A percentile compares a stretch with the other conserved stretches of the same genome.
phyloP scores from a whole-genome alignment of 2,113 vertebrate species.

The Tenrec ecaudatus region DNA sequence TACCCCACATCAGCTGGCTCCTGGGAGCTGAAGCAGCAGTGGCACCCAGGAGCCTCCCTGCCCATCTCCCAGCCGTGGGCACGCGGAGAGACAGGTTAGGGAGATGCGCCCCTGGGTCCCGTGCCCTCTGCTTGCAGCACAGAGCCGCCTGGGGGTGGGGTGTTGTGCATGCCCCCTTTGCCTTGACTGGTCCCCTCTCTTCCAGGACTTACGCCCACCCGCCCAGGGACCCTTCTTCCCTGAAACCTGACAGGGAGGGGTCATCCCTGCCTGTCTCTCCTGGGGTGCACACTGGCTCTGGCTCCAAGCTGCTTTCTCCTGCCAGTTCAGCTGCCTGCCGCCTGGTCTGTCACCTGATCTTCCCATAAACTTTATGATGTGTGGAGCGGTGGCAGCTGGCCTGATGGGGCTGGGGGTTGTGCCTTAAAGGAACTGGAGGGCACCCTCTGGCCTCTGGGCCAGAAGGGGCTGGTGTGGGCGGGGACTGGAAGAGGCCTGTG shows the following conservation, averaged over 20 bases:
- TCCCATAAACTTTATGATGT: slow-evolving; percentile 74
- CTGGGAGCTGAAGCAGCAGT: background rate
- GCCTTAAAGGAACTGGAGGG: slow-evolving; percentile 70
- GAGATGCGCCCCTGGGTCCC: background rate
- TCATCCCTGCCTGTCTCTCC: background rate
- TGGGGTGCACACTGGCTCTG: slow-evolving; percentile 14
- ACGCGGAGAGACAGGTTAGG: background rate
- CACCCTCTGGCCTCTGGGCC: background rate
- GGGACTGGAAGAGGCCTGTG: background rate
- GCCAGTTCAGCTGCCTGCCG: slow-evolving; percentile 60
- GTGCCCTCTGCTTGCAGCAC: background rate
- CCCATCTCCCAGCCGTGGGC: background rate
- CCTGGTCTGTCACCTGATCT: slow-evolving; percentile 74
- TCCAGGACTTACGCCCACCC: background rate
- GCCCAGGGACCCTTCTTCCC: background rate
- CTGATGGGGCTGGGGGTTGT: slow-evolving; percentile 63
- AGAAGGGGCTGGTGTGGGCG: background rate
- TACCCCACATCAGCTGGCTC: background rate
- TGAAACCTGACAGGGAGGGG: background rate
- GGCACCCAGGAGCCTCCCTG: background rate
- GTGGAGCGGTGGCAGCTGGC: slow-evolving; percentile 49
- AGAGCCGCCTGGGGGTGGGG: background rate
- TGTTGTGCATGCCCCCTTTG: background rate
- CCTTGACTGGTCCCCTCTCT: background rate
- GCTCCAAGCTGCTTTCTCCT: slow-evolving; percentile 43